Evolutionary conservation across 2,797 vertebrate genomes (phyloP).

Genomic region (Periparus ater): DNA sequence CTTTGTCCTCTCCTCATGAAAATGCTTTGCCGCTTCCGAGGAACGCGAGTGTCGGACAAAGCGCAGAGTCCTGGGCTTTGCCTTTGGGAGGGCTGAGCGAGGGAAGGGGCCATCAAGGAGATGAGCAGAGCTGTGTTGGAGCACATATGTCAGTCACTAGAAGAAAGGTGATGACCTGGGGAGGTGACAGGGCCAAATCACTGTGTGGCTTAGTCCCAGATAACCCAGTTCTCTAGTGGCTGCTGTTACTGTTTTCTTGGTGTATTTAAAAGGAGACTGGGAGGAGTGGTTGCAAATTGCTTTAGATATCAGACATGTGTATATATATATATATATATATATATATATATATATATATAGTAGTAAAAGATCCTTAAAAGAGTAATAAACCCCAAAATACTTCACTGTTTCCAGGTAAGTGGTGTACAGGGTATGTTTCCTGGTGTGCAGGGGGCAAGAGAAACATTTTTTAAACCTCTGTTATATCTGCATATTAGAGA

Average conservation of each 20-base stretch:
- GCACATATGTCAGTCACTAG: conserved; percentile 36
- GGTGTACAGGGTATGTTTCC: too few species aligned
- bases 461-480: not conserved
- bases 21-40: conserved; percentile 32
- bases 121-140: conserved; percentile 23
- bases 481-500: not conserved
- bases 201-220: not conserved
- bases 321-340: not conserved
- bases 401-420: not conserved
- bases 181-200: not conserved
- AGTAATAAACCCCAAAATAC: not conserved
- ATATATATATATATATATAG: not conserved
- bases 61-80: not conserved
- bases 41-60: conserved; percentile 21
- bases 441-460: not conserved
- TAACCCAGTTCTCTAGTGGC: not conserved
- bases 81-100: conserved; percentile 39
- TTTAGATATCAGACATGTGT: not conserved
- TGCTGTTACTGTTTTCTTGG: not conserved
- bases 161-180: conserved; percentile 9
- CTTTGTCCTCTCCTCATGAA: conserved; percentile 64
- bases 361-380: not conserved
- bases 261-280: not conserved
- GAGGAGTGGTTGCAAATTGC: not conserved
- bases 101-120: not conserved